Evolutionary conservation across 1,140 invertebrate species (phyloP).

Genomic region (Bombus sibiricus): DNA sequence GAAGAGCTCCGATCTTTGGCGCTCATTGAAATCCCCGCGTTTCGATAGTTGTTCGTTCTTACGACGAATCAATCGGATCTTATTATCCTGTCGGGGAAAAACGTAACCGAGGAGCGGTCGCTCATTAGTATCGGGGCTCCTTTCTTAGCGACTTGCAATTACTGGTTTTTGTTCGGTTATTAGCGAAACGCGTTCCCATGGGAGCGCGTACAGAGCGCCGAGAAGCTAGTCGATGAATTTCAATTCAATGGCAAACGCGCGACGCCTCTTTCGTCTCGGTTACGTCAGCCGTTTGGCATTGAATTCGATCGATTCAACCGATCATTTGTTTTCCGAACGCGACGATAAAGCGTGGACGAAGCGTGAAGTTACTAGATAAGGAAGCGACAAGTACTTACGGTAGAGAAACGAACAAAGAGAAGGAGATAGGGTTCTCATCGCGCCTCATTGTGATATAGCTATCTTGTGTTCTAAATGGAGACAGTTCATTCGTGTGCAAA

Average conservation of each 20-base stretch:
- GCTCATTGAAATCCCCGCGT: conserved; percentile 44
- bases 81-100: conserved; percentile 23
- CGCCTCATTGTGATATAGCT: background rate
- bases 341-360: background rate
- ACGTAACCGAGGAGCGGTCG: background rate
- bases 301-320: background rate
- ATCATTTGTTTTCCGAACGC: background rate
- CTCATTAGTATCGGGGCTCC: conserved; percentile 28
- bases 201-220: background rate
- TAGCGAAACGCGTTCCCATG: conserved; percentile 36
- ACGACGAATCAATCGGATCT: conserved; percentile 31
- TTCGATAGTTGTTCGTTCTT: conserved; percentile 11
- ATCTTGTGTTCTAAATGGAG: background rate
- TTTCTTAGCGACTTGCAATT: conserved; percentile 19
- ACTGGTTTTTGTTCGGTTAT: conserved; percentile 21
- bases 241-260: background rate
- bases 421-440: background rate
- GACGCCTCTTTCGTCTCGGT: conserved; percentile 6
- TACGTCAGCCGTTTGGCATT: conserved; percentile 19
- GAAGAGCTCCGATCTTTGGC: conserved; percentile 13
- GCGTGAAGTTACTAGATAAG: background rate
- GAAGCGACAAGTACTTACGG: background rate
- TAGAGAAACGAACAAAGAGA: background rate
- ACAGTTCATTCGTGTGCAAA: background rate
- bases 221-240: background rate